Conservation (phyloP, 2,113 vertebrate genomes). For the Empidonax alnorum region DNA sequence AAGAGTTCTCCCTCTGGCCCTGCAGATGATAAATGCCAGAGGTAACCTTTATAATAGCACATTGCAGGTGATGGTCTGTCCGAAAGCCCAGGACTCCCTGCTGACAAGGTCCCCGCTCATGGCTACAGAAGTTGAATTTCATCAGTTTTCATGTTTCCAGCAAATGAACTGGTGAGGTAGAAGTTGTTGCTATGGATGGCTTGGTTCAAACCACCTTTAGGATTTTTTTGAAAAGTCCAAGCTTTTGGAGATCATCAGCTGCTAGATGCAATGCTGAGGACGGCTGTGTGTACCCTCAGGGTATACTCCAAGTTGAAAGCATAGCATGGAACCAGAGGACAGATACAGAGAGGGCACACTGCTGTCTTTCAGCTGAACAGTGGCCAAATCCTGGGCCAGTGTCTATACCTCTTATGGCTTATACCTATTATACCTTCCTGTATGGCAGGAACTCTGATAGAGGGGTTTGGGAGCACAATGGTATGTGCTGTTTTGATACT, state of each 20-base stretch:
- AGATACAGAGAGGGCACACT: neutral
- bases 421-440: neutral
- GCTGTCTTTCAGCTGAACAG: neutral
- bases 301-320: neutral
- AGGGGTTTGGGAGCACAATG: neutral
- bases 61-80: neutral
- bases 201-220: neutral
- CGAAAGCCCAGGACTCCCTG: rapidly evolving
- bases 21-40: neutral
- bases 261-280: neutral
- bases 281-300: neutral
- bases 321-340: neutral
- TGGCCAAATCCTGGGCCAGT: neutral
- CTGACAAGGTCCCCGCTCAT: neutral
- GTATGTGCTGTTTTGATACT: neutral
- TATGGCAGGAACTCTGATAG: neutral
- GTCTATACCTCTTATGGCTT: neutral
- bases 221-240: neutral
- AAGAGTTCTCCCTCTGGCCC: neutral
- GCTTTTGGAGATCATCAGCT: neutral
- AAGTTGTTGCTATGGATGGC: neutral
- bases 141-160: neutral
- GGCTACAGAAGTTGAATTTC: neutral
- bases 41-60: neutral
- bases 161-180: neutral